These are phyloP conservation scores for Aphodius granarius DNA, from an alignment of 2,888 invertebrate species.

Conservation along the genomic window DNA sequence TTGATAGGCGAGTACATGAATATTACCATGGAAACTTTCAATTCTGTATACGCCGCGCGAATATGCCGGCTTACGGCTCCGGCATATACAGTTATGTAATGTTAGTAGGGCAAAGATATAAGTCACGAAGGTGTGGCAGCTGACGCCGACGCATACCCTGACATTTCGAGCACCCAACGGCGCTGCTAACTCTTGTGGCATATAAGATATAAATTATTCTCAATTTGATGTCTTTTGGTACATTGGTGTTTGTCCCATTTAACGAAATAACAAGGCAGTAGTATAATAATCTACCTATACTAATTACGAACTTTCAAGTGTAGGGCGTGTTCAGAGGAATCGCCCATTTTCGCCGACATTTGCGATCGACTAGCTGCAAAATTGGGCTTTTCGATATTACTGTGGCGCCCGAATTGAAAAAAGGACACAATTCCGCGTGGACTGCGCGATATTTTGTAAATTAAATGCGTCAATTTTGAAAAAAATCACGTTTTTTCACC, in stretches of 20 bases:
- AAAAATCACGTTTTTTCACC: too few relatives aligned
- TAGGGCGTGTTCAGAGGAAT: too few relatives aligned
- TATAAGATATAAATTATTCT: not conserved
- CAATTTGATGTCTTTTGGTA: not conserved
- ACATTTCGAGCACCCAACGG: slow-evolving; percentile 22
- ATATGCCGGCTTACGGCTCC: slow-evolving; percentile 31
- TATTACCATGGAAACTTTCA: not conserved
- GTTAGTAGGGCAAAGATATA: slow-evolving; percentile 51
- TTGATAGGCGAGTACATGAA: not conserved
- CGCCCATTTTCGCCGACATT: too few relatives aligned
- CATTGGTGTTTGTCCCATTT: not conserved
- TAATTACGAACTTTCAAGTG: too few relatives aligned
- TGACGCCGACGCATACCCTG: slow-evolving; percentile 43
- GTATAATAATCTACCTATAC: not conserved
- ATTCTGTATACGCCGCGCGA: slow-evolving; percentile 7
- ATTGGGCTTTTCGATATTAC: too few relatives aligned
- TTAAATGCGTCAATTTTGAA: too few relatives aligned
- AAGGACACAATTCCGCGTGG: too few relatives aligned
- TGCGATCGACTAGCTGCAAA: too few relatives aligned
- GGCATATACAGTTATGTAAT: slow-evolving; percentile 51
- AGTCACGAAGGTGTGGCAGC: slow-evolving; percentile 44
- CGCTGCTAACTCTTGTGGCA: not conserved
- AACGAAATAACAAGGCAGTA: not conserved
- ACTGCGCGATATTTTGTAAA: too few relatives aligned
- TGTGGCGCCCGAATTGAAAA: too few relatives aligned